These are phyloP conservation scores for Phengaris alcon DNA, from an alignment of 2,888 invertebrate genomes.

Conservation along the genomic window DNA sequence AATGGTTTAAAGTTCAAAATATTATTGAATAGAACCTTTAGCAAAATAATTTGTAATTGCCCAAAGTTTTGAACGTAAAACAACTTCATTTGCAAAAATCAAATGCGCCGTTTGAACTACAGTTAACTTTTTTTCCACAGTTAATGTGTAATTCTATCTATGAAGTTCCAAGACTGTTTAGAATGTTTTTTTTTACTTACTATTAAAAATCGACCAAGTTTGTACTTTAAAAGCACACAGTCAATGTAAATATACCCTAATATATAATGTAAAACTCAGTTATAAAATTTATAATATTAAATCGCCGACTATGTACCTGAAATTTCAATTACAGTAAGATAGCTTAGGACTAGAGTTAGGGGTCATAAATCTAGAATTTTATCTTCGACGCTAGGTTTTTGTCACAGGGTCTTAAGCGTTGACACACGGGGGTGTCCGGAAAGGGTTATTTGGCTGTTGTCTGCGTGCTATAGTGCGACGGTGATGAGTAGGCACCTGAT, in stretches of 20 bases:
- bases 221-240: constrained; percentile 48
- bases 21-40: no score
- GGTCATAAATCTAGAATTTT: constrained; percentile 66
- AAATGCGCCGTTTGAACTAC: no score
- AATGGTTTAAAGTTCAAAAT: no score
- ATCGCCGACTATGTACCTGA: constrained; percentile 77
- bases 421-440: constrained; percentile 38
- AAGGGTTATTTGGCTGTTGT: constrained; percentile 27
- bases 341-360: constrained; percentile 67
- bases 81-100: no score
- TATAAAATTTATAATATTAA: constrained; percentile 49
- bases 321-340: constrained; percentile 75
- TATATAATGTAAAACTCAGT: constrained; percentile 51
- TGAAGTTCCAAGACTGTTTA: no score
- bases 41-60: no score
- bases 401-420: constrained; percentile 69
- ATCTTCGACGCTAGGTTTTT: constrained; percentile 69
- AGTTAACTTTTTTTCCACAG: not conserved
- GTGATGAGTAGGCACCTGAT: not conserved
- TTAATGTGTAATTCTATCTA: no score
- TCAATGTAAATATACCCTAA: constrained; percentile 60
- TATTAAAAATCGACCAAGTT: not conserved
- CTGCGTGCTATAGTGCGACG: constrained; percentile 16
- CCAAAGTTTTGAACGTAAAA: no score
- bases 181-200: not conserved